Evolutionary conservation across 1,140 invertebrate genomes (phyloP), one percentile per base, ranked within the genome.

Genomic region (Drosophila repleta): DNA sequence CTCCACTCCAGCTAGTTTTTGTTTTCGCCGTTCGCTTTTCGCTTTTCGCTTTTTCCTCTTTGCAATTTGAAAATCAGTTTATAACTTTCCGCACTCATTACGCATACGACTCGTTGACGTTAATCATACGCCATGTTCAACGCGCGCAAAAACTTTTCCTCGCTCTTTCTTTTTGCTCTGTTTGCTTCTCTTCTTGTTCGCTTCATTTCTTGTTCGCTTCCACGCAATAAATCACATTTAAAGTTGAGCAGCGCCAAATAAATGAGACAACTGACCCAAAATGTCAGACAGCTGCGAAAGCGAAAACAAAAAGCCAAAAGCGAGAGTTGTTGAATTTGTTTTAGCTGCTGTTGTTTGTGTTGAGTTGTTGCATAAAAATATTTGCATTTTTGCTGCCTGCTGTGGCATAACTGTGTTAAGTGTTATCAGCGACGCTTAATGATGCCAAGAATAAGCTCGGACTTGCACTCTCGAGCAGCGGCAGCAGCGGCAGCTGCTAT

Each of bases 101-200:
- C 60, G 83, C 83, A 87, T 88, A 70, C 82, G 83, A 63, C 60
- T 58, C 78, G 75, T 87, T 87, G 79, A 79, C 76, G 76, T 88
- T 88, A 88, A 88, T 88, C 83, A 88, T 88, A 88, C 83, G 83
- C 82, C 83, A 88, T 85, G 81, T 85, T 85, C 46, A 83, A 83
- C 26, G 72, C 66, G n/a, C 56, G 78, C 72, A 35, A 35, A 81
- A 83, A 82, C 68, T 82, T 63, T 61, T 37, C 24, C 48, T 61
- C 45, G 13, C 11, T 24, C 46, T 32, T n/a, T 10, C 52, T 39
- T 35, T 52, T n/a, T n/a, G 0, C n/a, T 15, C 7, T n/a, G 1
- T 4, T 15, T 5, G 39, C n/a, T n/a, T 15, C 11, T 39, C 15
- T 21, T 52, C n/a, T 10, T 15, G 26, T 3, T 17, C 37, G 2